Evolutionary conservation across 1,140 invertebrate species (phyloP), one percentile per base, ranked within the genome.

Genomic region (Dinothrombium tinctorium): DNA sequence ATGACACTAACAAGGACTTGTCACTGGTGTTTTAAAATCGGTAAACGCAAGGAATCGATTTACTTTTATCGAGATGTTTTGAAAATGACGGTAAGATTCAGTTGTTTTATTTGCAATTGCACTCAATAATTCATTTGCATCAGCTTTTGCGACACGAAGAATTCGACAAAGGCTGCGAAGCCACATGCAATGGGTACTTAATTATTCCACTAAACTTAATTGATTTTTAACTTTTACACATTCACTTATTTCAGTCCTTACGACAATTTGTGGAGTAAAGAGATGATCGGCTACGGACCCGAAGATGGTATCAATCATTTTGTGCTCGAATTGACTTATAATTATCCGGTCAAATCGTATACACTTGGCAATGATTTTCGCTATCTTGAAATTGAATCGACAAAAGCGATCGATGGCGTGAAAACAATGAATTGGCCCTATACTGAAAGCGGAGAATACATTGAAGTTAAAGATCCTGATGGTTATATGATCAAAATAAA

Each of bases 241-340:
- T 14, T 6, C 24, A n/a, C 14, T 47, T 56, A 64, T 59, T 37
- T 53, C 84, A 83, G 89, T 29, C 86, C 86, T 14, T 96, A 94
- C 63, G 80, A 82, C 55, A 89, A 87, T 49, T 74, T 80, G 49
- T 98, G 92, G 92, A 92, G 83, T 53, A 98, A 98, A 63, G 95
- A 90, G 0, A 98, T 98, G 90, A 70, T 96, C 35, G 92, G 90
- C 9, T 98, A 92, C 67, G 90, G 90, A 1, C 71, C 77, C 6
- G 92, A 98, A 62, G 78, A 89, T 52, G n/a, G n/a, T n/a, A n/a
- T n/a, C n/a, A 22, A 21, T 17, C 24, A 95, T 60, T 98, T 96
- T 69, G 89, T 92, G 4, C 64, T 94, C 24, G 92, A 98, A 59
- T 62, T 98, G 4, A 96, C 89, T 14, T 98, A 96, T 53, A 98